Evolutionary conservation across 2,113 vertebrate species (phyloP).

Genomic region (Muscicapa adusta): DNA sequence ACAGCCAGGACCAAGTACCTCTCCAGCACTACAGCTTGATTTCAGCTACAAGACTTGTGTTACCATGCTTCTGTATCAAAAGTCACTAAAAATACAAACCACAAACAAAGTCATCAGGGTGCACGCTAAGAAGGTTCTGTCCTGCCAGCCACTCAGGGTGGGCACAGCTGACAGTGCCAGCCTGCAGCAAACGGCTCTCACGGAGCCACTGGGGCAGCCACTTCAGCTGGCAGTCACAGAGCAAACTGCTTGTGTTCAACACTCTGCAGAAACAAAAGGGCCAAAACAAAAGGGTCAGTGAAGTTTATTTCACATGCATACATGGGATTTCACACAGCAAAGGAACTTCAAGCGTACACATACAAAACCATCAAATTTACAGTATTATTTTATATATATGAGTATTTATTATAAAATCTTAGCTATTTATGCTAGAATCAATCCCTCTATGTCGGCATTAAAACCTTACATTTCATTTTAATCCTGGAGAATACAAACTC

Average conservation of each 20-base stretch:
- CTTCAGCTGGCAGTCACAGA: conserved; percentile 81
- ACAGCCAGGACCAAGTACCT: not conserved
- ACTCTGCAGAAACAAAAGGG: conserved; percentile 59
- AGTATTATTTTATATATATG: not conserved
- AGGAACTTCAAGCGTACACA: not conserved
- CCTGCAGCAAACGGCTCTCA: conserved; percentile 60
- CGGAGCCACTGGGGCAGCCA: conserved; percentile 78
- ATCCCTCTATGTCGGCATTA: not conserved
- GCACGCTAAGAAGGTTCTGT: conserved; percentile 73
- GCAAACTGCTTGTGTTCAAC: conserved; percentile 78
- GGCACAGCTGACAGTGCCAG: conserved; percentile 73
- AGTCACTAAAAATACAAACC: conserved; percentile 69
- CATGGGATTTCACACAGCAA: not conserved
- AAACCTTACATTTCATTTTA: not conserved
- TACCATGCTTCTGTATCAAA: not conserved
- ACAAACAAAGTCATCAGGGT: conserved; percentile 76
- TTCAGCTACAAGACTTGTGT: not conserved
- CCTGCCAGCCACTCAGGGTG: conserved; percentile 78
- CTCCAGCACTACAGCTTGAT: not conserved
- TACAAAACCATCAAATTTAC: not conserved
- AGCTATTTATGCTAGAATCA: not conserved
- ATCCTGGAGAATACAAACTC: not conserved
- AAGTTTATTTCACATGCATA: not conserved
- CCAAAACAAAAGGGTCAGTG: not conserved
- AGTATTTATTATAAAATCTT: not conserved